phyloP scores from a whole-genome alignment of 2,113 vertebrate genomes.

The Brachyhypopomus occidentalis region DNA sequence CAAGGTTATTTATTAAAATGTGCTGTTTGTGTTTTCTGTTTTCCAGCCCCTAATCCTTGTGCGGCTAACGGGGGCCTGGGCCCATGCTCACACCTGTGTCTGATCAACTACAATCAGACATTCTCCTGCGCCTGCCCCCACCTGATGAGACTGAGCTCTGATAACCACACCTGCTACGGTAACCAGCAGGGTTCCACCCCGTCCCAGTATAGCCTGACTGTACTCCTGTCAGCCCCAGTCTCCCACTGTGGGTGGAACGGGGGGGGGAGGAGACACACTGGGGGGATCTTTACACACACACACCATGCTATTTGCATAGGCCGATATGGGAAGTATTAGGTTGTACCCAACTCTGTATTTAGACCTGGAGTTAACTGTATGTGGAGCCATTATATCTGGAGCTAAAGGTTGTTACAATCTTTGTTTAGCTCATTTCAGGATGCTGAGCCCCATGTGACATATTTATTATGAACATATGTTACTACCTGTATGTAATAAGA shows the following conservation, averaged over 20 bases:
- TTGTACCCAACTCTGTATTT: too few species aligned
- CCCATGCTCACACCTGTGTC: slow-evolving; percentile 92
- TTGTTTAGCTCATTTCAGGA: too few species aligned
- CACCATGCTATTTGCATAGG: too few species aligned
- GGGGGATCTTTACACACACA: too few species aligned
- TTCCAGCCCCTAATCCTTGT: slow-evolving; percentile 89
- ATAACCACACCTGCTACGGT: slow-evolving; percentile 93
- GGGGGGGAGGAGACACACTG: too few species aligned
- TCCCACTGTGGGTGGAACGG: neutral
- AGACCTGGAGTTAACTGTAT: too few species aligned
- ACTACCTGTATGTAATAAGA: too few species aligned
- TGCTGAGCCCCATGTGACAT: too few species aligned
- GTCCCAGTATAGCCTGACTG: neutral
- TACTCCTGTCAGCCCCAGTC: neutral
- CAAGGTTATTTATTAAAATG: neutral
- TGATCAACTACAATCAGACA: slow-evolving; percentile 94
- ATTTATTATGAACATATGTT: too few species aligned
- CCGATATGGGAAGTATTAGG: too few species aligned
- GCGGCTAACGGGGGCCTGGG: slow-evolving; percentile 86
- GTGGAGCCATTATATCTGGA: too few species aligned
- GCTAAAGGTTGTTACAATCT: too few species aligned
- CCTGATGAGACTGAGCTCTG: slow-evolving; percentile 89
- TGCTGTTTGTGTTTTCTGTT: neutral
- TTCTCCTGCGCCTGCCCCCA: slow-evolving; percentile 94
- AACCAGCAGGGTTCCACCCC: slow-evolving; percentile 29